phyloP scores from a whole-genome alignment of 2,888 invertebrate species.

The Drosophila limbata region DNA sequence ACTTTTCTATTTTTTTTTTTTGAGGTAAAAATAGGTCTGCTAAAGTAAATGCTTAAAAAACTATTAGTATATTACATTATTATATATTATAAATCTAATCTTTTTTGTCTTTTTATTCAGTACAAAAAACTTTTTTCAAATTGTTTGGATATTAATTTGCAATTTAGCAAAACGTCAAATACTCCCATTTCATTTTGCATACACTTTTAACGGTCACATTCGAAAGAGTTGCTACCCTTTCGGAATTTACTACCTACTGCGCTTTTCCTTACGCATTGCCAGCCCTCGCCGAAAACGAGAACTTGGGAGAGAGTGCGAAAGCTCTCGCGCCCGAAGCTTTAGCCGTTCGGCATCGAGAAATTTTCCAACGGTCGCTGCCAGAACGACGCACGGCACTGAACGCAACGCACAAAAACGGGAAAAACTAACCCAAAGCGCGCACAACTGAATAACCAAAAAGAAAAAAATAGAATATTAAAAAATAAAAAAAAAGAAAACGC shows the following conservation, averaged over 20 bases:
- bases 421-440: slow-evolving; percentile 62
- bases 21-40: too few relatives aligned
- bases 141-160: background rate
- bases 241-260: background rate
- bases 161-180: background rate
- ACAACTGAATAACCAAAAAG: slow-evolving; percentile 39
- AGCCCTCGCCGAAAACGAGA: slow-evolving; percentile 49
- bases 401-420: slow-evolving; percentile 76
- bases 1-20: too few relatives aligned
- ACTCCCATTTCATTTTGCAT: background rate
- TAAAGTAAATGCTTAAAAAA: too few relatives aligned
- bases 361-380: slow-evolving; percentile 75
- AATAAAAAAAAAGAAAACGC: slow-evolving; percentile 24
- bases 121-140: background rate
- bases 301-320: slow-evolving; percentile 38
- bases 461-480: slow-evolving; percentile 28
- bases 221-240: slow-evolving; percentile 21
- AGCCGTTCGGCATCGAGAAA: slow-evolving; percentile 50
- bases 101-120: too few relatives aligned
- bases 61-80: too few relatives aligned
- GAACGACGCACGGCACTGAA: slow-evolving; percentile 73
- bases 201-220: slow-evolving; percentile 25
- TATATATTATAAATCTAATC: too few relatives aligned
- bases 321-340: slow-evolving; percentile 32
- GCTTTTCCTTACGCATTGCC: slow-evolving; percentile 53